Conservation (phyloP, 2,113 vertebrate genomes). For the Raja brachyura region DNA sequence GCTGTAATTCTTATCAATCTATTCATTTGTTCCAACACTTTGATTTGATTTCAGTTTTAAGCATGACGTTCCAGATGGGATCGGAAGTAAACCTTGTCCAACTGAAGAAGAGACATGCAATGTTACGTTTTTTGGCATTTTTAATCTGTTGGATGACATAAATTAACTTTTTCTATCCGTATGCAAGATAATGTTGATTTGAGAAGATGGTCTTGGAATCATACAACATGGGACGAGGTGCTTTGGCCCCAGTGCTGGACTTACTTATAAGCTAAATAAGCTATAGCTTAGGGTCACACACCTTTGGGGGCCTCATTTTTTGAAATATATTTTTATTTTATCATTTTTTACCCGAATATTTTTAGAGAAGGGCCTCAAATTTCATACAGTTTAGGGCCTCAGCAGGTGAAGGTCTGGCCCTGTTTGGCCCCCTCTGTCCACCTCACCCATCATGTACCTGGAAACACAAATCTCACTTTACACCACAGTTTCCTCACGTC, state of each 20-base stretch:
- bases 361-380: too few species aligned
- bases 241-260: too few species aligned
- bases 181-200: neutral
- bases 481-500: neutral
- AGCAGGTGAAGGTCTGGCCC: too few species aligned
- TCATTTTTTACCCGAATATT: too few species aligned
- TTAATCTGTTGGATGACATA: neutral
- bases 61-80: neutral
- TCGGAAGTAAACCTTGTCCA: neutral
- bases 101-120: neutral
- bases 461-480: neutral
- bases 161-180: neutral
- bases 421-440: too few species aligned
- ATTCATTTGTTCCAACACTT: neutral
- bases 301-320: too few species aligned
- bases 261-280: too few species aligned
- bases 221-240: too few species aligned
- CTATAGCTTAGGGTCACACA: too few species aligned
- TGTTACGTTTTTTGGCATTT: neutral
- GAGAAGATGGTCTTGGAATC: neutral
- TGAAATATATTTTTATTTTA: too few species aligned
- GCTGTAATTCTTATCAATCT: neutral
- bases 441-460: neutral
- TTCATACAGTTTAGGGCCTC: too few species aligned
- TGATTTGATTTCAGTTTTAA: too few species aligned